Base-by-base conservation (phyloP, 2,797 vertebrate genomes). In the Ciconia nigra region DNA sequence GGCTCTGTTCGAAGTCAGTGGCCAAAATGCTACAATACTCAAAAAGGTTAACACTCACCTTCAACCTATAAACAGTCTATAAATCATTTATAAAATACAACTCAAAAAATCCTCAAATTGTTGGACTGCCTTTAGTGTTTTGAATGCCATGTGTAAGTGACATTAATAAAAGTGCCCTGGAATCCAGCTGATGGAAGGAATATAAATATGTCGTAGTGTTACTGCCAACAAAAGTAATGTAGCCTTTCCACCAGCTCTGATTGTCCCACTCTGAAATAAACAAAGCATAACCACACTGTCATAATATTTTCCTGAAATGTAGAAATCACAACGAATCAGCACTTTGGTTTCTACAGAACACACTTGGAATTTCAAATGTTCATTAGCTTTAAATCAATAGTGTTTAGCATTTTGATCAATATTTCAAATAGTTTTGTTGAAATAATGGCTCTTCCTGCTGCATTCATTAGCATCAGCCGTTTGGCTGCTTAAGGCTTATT, bases 381-480 rank as follows among this genome's bases (percentile, higher is more conserved):
- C 42, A 22, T 92, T 94, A 80, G 16, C 5, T 82, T 77, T 87
- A 22, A 93, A 65, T 94, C 84, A 92, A 89, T 71, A 39, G 9
- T 41, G 20, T 61, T 96, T 73, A 92, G n/a, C 24, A 83, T 93
- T 90, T 94, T 93, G 19, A 87, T 93, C n/a, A 94, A 24, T 95
- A 96, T 87, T 90, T 95, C 46, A 87, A 86, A 81, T 35, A 83
- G 14, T 90, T 91, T 28, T 80, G 39, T 70, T 61, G 21, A 67
- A 78, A 58, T 13, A 61, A 70, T 57, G 35, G 3, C 11, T 35
- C 14, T 29, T 88, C 74, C 66, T 65, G 39, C 21, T 62, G 62
- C 44, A 39, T 85, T 55, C 16, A 28, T 93, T 89, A 86, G 5
- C 58, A 37, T 89, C 16, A 71, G 29, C 15, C 5, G 2, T 35